Evolutionary conservation across 2,113 vertebrate species (phyloP).

Genomic region (Alouatta palliata): DNA sequence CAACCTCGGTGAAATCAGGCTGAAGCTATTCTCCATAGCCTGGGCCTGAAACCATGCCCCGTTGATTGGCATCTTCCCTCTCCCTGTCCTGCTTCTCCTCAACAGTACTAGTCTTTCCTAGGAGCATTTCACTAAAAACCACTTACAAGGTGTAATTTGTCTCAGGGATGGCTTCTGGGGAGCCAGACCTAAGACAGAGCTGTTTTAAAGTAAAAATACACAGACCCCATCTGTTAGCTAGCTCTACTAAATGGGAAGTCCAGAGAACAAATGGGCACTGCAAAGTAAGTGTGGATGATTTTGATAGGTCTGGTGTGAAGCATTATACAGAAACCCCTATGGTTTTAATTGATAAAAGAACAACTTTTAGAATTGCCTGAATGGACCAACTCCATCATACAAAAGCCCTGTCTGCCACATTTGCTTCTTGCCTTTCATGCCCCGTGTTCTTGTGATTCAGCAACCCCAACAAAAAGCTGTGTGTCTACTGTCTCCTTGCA

Average conservation of each 20-base stretch:
- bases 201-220: not conserved
- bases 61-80: not conserved
- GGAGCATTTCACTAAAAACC: not conserved
- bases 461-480: not conserved
- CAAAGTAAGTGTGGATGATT: not conserved
- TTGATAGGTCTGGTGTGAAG: not conserved
- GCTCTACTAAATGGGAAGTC: not conserved
- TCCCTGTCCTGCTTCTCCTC: not conserved
- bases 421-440: not conserved
- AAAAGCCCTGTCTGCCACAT: not conserved
- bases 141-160: not conserved
- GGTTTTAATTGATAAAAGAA: not conserved
- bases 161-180: not conserved
- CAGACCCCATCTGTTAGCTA: not conserved
- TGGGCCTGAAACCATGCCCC: not conserved
- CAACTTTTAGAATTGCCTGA: not conserved
- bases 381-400: rapidly evolving
- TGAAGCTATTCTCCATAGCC: not conserved
- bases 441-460: not conserved
- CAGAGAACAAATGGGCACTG: not conserved
- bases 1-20: not conserved
- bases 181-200: not conserved
- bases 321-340: not conserved
- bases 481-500: not conserved
- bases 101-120: not conserved